These are phyloP conservation scores for Coreoperca whiteheadi DNA, from an alignment of 2,113 vertebrate genomes.

Conservation along the genomic window DNA sequence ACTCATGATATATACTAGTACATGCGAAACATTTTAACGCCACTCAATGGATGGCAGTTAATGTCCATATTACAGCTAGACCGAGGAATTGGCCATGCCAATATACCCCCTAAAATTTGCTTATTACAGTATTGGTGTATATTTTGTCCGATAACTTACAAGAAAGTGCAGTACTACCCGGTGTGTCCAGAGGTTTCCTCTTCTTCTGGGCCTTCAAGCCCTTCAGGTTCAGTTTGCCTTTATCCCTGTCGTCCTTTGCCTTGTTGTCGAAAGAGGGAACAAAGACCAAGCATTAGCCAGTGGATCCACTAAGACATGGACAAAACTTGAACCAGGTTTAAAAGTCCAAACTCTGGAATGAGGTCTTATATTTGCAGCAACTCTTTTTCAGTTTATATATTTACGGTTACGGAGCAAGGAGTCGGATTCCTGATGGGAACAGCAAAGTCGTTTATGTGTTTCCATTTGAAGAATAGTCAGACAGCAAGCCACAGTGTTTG, in stretches of 20 bases:
- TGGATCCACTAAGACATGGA: neutral
- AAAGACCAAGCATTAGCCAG: neutral
- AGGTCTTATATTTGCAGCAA: neutral
- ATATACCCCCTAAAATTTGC: too few species aligned
- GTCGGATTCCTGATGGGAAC: neutral
- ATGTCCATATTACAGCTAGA: too few species aligned
- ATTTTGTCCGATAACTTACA: too few species aligned
- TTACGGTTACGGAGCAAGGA: neutral
- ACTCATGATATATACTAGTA: neutral
- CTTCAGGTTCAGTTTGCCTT: slow-evolving; percentile 76
- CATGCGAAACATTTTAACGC: neutral
- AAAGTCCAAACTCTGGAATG: neutral
- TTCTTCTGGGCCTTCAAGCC: slow-evolving; percentile 83
- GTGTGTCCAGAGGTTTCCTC: slow-evolving; percentile 82
- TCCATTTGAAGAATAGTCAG: slow-evolving; percentile 21
- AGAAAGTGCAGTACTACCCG: too few species aligned
- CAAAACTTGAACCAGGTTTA: neutral
- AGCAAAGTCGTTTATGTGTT: neutral
- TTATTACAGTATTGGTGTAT: too few species aligned
- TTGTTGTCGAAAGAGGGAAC: slow-evolving; percentile 59
- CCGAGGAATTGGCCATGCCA: too few species aligned
- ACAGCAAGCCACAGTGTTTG: slow-evolving; percentile 17
- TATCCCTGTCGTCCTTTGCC: slow-evolving; percentile 83
- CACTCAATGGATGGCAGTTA: neutral
- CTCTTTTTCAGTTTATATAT: neutral